Evolutionary conservation across 2,888 invertebrate species (phyloP), one percentile per base, ranked within the genome.

Genomic region (Sphinx pinastri): DNA sequence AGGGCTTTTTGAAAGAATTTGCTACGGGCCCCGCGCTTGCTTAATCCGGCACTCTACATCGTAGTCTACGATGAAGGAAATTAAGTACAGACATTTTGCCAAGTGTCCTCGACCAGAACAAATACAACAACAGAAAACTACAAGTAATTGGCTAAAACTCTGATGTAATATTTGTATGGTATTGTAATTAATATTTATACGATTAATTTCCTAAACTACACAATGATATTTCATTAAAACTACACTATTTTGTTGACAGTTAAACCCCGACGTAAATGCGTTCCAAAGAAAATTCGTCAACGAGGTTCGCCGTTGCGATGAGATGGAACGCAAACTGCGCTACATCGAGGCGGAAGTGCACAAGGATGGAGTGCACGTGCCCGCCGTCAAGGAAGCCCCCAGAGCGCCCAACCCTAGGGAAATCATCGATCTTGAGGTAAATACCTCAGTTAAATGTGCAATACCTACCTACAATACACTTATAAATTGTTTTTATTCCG

Each of bases 271-370:
- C 78, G 97, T 98, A 54, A 98, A 98, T 90, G 96, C 97, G 52
- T 98, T 98, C 90, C 98, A 98, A 95, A 95, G 98, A 76, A 98
- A 98, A 88, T 98, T 98, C 94, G 98, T 98, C 11, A 97, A 96
- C 84, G 98, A 98, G 88, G 98, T 98, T 54, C 95, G 98, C 71
- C 95, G 98, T 76, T 98, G 98, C 91, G 98, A 98, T 87, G 98
- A 98, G 89, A 97, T 98, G 97, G 98, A 98, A 87, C 95, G 98
- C 76, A 98, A 97, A 84, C 93, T 98, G 73, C 95, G 98, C 38
- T 98, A 97, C 91, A 96, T 98, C 84, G 98, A 98, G 87, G 95
- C 96, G 4, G 98, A 98, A 91, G 96, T 98, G 59, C 95, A 95
- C 80, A 98, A 97, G 88, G 98, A 98, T 78, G 95, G 95, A 2